Conservation (phyloP, 2,888 invertebrate genomes). For the Rhaphigaster nebulosa region DNA sequence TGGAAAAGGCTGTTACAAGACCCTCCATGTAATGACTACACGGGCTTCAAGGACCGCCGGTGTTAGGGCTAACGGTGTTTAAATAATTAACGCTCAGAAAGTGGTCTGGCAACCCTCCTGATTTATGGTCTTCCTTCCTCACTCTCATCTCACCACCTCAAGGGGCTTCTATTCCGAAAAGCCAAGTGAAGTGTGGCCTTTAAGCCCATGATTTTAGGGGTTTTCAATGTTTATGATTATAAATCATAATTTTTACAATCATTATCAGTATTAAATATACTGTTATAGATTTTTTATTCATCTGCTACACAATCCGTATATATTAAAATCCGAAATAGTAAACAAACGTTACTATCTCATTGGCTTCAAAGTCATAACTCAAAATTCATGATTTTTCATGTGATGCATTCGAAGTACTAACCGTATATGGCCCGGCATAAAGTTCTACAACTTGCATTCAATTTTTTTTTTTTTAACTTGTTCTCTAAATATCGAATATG, state of each 20-base stretch:
- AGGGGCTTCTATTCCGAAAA: background rate
- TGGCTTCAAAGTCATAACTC: too few relatives aligned
- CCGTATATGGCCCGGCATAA: too few relatives aligned
- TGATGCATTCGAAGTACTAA: too few relatives aligned
- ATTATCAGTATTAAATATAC: background rate
- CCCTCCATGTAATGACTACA: background rate
- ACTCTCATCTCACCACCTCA: background rate
- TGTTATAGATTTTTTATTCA: background rate
- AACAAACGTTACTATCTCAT: too few relatives aligned
- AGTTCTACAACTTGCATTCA: too few relatives aligned
- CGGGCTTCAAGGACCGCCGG: background rate
- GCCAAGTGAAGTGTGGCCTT: background rate
- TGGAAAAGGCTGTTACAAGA: background rate
- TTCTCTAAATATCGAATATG: too few relatives aligned
- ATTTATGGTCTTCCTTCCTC: conserved; percentile 9
- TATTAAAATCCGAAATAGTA: too few relatives aligned
- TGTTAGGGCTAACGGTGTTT: conserved; percentile 15
- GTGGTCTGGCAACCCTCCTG: background rate
- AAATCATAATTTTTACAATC: background rate
- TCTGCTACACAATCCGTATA: background rate
- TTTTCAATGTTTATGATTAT: background rate
- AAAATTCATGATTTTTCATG: too few relatives aligned
- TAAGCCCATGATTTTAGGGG: background rate
- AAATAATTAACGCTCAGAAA: conserved; percentile 32
- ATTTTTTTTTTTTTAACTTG: too few relatives aligned